Conservation (phyloP, 1,140 invertebrate genomes). For the Formica selysi region DNA sequence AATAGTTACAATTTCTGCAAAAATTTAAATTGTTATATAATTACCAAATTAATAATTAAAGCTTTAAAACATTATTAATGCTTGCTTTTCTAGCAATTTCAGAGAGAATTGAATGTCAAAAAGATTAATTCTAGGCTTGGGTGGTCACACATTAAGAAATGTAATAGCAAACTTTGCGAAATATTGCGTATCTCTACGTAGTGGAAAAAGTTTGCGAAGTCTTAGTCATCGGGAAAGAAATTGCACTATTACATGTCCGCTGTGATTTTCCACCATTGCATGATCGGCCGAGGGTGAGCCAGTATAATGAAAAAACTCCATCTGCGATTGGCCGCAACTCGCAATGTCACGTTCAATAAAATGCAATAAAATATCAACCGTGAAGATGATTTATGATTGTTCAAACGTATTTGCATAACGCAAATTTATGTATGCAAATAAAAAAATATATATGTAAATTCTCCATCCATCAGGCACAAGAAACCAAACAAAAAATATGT, state of each 20-base stretch:
- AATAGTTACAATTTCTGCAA: background rate
- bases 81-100: background rate
- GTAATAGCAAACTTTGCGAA: background rate
- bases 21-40: background rate
- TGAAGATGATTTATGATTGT: constrained; percentile 28
- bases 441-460: constrained; percentile 12
- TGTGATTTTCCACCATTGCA: constrained; percentile 38
- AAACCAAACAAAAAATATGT: background rate
- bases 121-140: background rate
- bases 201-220: background rate
- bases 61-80: background rate
- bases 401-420: constrained; percentile 31
- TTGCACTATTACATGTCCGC: background rate
- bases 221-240: constrained; percentile 46
- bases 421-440: constrained; percentile 32
- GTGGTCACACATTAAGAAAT: background rate
- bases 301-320: constrained; percentile 54
- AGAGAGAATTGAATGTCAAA: background rate
- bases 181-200: background rate
- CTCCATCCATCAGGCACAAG: constrained; percentile 52
- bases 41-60: background rate
- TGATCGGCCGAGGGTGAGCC: constrained; percentile 68
- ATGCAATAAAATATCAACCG: background rate
- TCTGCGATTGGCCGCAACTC: constrained; percentile 12
- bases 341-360: constrained; percentile 34